Evolutionary conservation across 2,888 invertebrate genomes (phyloP), one percentile per base, ranked within the genome.

Genomic region (Drosophila niveifrons): DNA sequence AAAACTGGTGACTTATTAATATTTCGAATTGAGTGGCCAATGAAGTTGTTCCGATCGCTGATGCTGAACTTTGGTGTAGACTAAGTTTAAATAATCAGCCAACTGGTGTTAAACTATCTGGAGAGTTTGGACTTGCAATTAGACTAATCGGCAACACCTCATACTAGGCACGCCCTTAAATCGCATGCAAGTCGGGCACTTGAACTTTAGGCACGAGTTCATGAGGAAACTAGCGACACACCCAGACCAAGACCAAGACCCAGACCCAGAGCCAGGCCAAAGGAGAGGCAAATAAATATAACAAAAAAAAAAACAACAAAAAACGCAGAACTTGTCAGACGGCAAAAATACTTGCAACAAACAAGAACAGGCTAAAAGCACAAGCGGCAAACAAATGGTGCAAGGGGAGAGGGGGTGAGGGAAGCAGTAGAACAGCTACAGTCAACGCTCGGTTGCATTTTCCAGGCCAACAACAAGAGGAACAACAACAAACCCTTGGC

Each of bases 381-480:
- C 34, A 56, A 44, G 23, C 58, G 50, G 31, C 51, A 53, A 23
- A 23, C 23, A 23, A 23, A 23, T 23, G 23, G 23, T 51, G 13
- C 44, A 46, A 36, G n/a, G 2, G 28, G 59, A 13, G 46, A 2
- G 10, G 28, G 28, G 17, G 18, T 23, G 64, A 51, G 41, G 56
- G 66, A 82, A 71, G 61, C 67, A 64, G 76, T 70, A 52, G 51
- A 71, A 63, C 72, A 76, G 56, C 72, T 71, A 80, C 77, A 76
- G 77, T 80, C 81, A 77, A 82, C 88, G 82, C 88, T 89, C 78
- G 78, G 82, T 70, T 84, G 90, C 80, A 85, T 85, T 85, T 85
- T 88, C 83, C 84, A 80, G 89, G 87, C 90, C 88, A 88, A 78
- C 74, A 77, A 51, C 61, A 43, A 43, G 9, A 47, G 44, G 46